Percentiles rank a stretch among this genome's conserved stretches.
Conservation (phyloP, 2,888 invertebrate species). For the Muschampia plurimacula region DNA sequence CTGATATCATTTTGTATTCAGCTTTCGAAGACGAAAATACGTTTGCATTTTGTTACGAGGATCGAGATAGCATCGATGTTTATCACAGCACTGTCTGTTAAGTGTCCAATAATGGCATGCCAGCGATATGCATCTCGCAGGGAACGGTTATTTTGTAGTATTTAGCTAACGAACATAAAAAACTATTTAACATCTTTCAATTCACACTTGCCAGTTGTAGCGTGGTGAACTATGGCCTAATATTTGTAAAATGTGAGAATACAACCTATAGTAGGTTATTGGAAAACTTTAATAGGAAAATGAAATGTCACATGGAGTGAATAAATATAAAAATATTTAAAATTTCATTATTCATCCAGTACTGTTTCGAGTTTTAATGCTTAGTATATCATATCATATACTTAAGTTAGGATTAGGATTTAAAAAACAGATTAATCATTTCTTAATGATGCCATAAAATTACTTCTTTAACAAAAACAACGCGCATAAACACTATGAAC, state of each 20-base stretch:
- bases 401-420: no score
- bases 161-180: background rate
- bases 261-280: no score
- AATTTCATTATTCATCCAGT: no score
- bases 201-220: no score
- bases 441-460: background rate
- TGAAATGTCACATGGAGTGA: no score
- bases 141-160: background rate
- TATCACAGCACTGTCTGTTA: conserved; percentile 37
- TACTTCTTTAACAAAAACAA: conserved; percentile 4
- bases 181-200: background rate
- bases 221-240: no score
- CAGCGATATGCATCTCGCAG: conserved; percentile 31
- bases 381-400: no score
- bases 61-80: conserved; percentile 35
- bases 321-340: no score
- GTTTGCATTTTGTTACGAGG: conserved; percentile 38
- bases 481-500: conserved; percentile 12
- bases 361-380: no score
- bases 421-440: no score
- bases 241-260: no score
- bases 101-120: conserved; percentile 35
- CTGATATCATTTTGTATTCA: conserved; percentile 12
- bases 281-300: no score
- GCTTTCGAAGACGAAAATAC: conserved; percentile 22